Evolutionary conservation across 2,797 vertebrate genomes (phyloP).

Genomic region (Synaphobranchus kaupii): DNA sequence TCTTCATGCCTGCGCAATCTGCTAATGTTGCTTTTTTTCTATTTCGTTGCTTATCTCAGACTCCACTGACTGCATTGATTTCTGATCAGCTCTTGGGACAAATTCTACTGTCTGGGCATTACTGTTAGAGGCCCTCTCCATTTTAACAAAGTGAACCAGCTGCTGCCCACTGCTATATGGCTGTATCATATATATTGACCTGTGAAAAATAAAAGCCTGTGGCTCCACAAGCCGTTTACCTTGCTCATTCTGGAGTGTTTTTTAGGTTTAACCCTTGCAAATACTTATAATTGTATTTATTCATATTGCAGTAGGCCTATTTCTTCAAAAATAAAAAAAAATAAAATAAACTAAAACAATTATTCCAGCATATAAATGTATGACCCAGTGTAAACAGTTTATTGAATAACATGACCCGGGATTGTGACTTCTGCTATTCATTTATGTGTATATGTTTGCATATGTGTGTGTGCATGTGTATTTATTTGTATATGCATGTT

Average conservation of each 20-base stretch:
- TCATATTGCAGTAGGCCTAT: neutral
- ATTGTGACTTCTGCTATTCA: neutral
- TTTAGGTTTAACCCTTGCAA: no score
- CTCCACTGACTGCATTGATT: neutral
- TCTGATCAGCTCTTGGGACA: neutral
- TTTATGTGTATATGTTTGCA: slow-evolving; percentile 6
- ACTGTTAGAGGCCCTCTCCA: neutral
- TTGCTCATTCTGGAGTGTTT: neutral
- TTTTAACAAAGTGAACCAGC: neutral
- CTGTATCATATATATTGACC: slow-evolving; percentile 1
- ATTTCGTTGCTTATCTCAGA: neutral
- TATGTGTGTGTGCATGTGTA: no score
- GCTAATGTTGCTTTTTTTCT: neutral
- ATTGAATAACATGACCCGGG: neutral
- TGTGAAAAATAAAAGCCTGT: neutral
- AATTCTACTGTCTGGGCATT: neutral
- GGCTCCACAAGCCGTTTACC: neutral
- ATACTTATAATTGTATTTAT: neutral
- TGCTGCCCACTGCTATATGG: neutral
- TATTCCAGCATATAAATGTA: neutral
- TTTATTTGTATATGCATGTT: no score
- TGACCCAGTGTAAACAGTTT: neutral
- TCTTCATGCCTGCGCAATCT: neutral
- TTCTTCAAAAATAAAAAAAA: neutral
- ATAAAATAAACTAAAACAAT: no score